Conservation (phyloP, 2,113 vertebrate genomes). For the Cyprinodon tularosa region DNA sequence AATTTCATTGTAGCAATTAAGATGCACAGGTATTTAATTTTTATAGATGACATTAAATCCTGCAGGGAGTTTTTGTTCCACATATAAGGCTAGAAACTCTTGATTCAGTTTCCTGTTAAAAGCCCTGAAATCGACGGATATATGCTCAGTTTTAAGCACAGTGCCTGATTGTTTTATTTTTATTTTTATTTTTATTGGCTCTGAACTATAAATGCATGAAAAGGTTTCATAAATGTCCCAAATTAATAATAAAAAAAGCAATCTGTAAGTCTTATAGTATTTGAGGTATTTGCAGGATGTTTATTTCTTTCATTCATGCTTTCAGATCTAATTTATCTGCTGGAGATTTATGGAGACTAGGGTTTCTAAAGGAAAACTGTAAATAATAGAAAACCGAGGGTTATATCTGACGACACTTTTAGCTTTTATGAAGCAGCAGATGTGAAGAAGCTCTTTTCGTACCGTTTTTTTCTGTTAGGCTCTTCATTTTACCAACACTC, state of each 20-base stretch:
- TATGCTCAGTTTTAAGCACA: neutral
- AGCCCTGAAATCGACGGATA: neutral
- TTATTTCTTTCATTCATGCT: neutral
- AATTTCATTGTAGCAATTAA: conserved; percentile 51
- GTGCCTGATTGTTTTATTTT: neutral
- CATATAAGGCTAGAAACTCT: neutral
- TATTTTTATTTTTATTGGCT: neutral
- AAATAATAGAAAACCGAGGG: neutral
- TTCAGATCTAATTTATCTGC: neutral
- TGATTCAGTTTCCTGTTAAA: neutral
- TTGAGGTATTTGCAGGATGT: neutral
- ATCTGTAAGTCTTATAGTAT: no score
- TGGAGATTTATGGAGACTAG: no score
- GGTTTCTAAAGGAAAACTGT: neutral
- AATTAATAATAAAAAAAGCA: neutral
- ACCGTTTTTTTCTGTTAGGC: neutral
- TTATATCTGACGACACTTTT: neutral
- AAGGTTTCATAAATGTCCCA: neutral
- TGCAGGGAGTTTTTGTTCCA: conserved; percentile 1
- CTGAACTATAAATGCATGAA: neutral
- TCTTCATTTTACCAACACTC: neutral
- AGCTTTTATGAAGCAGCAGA: no score
- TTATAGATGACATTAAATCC: conserved; percentile 28
- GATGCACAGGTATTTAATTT: conserved; percentile 39
- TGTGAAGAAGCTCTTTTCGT: neutral